Percentiles rank a stretch among this genome's conserved stretches.
Conservation (phyloP, 1,140 invertebrate species). For the Brachionus sp. region DNA sequence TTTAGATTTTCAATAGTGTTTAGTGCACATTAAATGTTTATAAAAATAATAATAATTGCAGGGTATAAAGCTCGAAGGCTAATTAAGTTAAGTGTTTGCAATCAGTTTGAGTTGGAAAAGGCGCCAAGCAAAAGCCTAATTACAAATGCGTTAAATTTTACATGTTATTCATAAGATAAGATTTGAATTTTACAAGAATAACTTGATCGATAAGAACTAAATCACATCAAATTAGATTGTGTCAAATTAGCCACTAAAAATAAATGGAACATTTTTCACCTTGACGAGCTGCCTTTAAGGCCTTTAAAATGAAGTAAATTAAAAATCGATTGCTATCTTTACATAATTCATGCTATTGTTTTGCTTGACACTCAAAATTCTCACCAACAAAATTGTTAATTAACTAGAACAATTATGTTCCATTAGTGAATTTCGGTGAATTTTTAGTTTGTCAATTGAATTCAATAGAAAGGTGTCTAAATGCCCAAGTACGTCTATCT, state of each 20-base stretch:
- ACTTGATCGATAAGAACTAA: slow-evolving; percentile 6
- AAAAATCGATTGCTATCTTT: not conserved
- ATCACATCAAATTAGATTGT: slow-evolving; percentile 13
- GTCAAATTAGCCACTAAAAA: not conserved
- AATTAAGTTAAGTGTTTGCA: slow-evolving; percentile 19
- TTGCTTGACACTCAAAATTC: not conserved
- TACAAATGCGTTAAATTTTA: slow-evolving; percentile 19
- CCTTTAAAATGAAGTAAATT: not conserved
- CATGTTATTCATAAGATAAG: not conserved
- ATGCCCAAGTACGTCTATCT: not conserved
- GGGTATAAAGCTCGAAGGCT: slow-evolving; percentile 8
- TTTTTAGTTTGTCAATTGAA: slow-evolving; percentile 7
- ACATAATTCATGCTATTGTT: slow-evolving; percentile 19
- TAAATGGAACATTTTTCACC: slow-evolving; percentile 18
- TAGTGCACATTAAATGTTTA: not conserved
- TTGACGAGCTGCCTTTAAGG: not conserved
- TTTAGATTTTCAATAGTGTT: not conserved
- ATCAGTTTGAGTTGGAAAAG: not conserved
- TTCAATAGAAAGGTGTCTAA: slow-evolving; percentile 40
- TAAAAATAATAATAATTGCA: slow-evolving; percentile 7
- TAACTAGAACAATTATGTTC: not conserved
- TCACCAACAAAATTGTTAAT: slow-evolving; percentile 36
- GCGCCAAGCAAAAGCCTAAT: not conserved
- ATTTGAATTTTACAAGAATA: slow-evolving; percentile 16
- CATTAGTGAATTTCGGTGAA: slow-evolving; percentile 4